These are phyloP conservation scores for Halcyon leucocephala DNA, from an alignment of 2,797 vertebrate species.

Conservation along the genomic window DNA sequence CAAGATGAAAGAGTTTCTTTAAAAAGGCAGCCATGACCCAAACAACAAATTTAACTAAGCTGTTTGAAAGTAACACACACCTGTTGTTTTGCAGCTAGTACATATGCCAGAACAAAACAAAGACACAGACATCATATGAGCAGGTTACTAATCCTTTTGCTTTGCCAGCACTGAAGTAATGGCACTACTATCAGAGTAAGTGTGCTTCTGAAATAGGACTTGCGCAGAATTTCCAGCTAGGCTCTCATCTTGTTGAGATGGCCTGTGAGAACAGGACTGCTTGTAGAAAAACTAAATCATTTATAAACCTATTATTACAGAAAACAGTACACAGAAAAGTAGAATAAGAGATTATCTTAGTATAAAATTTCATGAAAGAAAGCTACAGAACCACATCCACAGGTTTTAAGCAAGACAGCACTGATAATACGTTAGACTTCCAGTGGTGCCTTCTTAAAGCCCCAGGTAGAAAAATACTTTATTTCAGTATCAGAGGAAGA, in stretches of 20 bases:
- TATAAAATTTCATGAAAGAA: background rate
- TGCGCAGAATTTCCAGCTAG: background rate
- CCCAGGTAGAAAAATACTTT: background rate
- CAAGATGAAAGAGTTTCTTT: background rate
- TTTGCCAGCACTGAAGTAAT: background rate
- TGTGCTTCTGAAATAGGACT: background rate
- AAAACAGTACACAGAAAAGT: background rate
- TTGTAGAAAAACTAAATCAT: background rate
- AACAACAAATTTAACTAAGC: background rate
- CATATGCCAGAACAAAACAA: background rate
- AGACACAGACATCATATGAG: background rate
- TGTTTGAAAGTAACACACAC: background rate
- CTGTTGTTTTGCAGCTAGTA: background rate
- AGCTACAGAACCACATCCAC: background rate
- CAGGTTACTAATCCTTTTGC: background rate
- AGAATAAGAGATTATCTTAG: background rate
- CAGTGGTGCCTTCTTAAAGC: background rate
- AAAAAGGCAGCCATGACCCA: background rate
- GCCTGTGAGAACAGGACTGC: background rate
- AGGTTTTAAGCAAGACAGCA: background rate
- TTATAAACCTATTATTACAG: background rate
- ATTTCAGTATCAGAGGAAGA: background rate
- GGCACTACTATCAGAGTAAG: background rate
- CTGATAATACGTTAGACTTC: fast-evolving
- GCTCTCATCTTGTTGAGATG: background rate